phyloP scores from a whole-genome alignment of 2,113 vertebrate species.

The Planiliza haematocheilus region DNA sequence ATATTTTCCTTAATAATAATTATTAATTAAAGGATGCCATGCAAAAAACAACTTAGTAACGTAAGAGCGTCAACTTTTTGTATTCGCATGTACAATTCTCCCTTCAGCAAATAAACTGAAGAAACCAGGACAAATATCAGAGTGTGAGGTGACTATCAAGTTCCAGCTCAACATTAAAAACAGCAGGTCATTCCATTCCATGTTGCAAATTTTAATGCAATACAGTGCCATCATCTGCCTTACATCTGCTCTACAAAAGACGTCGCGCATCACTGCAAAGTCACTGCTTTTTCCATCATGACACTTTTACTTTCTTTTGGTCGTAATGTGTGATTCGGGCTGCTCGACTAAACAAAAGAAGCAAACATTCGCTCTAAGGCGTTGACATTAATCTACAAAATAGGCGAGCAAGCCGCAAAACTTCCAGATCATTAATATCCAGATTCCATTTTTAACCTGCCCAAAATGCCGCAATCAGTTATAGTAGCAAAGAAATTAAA shows the following conservation, averaged over 20 bases:
- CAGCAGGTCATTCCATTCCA: conserved; percentile 19
- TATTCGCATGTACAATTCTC: conserved; percentile 15
- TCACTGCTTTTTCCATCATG: conserved; percentile 16
- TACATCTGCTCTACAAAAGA: conserved; percentile 40
- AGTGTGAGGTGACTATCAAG: neutral
- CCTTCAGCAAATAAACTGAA: neutral
- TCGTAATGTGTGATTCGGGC: conserved; percentile 16
- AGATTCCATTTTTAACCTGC: conserved; percentile 2
- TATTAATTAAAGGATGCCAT: too few species aligned
- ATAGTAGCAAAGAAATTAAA: conserved; percentile 1
- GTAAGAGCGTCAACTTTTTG: too few species aligned
- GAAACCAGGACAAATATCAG: neutral
- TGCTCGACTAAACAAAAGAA: conserved; percentile 21
- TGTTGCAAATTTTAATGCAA: conserved; percentile 30
- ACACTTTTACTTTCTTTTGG: conserved; percentile 24
- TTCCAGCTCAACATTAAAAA: conserved; percentile 34
- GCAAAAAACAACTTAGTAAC: too few species aligned
- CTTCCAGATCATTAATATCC: too few species aligned
- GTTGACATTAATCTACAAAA: conserved; percentile 18
- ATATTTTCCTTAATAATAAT: neutral
- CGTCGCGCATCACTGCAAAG: conserved; percentile 32
- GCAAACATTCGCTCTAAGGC: conserved; percentile 18
- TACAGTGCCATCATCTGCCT: conserved; percentile 25
- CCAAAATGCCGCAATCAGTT: neutral
- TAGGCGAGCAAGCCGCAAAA: conserved; percentile 25